Conservation (phyloP, 2,113 vertebrate species). For the Microtus richardsoni region DNA sequence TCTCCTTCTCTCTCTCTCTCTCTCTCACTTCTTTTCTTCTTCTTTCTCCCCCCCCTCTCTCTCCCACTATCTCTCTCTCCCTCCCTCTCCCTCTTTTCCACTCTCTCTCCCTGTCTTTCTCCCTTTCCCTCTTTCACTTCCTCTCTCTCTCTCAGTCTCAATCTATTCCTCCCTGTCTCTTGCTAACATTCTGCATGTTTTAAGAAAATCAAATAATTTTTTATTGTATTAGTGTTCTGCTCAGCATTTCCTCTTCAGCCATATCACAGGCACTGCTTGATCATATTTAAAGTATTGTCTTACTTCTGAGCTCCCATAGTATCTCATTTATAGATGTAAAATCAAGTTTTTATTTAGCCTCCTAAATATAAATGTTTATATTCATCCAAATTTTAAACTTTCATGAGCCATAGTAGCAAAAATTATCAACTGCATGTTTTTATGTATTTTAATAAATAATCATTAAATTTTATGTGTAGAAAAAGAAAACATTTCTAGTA, state of each 20-base stretch:
- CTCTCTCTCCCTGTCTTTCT: no score
- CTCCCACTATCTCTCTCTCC: rapidly evolving
- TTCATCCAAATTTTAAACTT: background rate
- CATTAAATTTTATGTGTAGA: background rate
- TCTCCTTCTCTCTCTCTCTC: rapidly evolving
- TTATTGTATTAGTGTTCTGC: background rate
- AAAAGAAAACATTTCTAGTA: background rate
- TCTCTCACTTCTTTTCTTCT: background rate
- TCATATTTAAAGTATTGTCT: background rate
- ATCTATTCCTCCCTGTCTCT: background rate
- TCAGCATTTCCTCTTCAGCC: background rate
- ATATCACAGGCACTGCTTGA: background rate
- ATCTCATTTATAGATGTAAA: background rate
- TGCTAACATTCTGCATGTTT: background rate
- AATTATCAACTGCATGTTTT: background rate
- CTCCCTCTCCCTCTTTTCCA: background rate
- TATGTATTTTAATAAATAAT: background rate
- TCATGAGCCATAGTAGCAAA: background rate
- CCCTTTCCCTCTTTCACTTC: rapidly evolving
- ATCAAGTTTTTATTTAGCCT: background rate
- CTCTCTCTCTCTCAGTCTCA: no score
- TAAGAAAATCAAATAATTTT: background rate
- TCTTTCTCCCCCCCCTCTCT: rapidly evolving
- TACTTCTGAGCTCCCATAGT: background rate
- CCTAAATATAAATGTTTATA: background rate